Conservation (phyloP, 2,888 invertebrate genomes). For the Loripinus fragilis region DNA sequence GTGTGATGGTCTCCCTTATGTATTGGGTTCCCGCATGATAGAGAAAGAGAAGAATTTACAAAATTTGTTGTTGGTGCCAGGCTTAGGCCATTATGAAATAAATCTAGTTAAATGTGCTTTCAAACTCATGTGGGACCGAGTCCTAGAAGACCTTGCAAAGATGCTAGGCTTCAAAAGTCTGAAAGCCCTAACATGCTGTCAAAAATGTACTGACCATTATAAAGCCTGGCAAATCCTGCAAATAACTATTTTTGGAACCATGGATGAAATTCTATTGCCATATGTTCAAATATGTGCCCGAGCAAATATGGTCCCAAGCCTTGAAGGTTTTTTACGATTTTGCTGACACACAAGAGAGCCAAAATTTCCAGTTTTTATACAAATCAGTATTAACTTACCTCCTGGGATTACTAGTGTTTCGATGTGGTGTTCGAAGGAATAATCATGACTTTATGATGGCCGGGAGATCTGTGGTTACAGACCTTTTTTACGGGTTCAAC, state of each 20-base stretch:
- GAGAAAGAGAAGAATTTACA: background rate
- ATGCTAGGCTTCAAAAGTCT: background rate
- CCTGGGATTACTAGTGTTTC: background rate
- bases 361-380: conserved; percentile 13
- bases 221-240: conserved; percentile 24
- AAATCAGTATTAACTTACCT: conserved; percentile 12
- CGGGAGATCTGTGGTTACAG: background rate
- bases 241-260: background rate
- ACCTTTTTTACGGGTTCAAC: background rate
- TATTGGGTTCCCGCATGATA: background rate
- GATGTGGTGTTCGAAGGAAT: conserved; percentile 1
- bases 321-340: background rate
- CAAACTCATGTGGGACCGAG: conserved; percentile 20
- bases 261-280: no score
- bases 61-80: no score
- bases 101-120: conserved; percentile 10
- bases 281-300: background rate
- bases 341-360: background rate
- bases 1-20: conserved; percentile 22
- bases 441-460: background rate
- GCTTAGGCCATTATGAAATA: conserved; percentile 16
- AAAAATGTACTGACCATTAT: conserved; percentile 10
- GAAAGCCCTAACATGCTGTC: conserved; percentile 1
- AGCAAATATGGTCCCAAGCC: background rate
- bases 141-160: background rate